Base-by-base conservation (phyloP, 2,888 invertebrate genomes). In the Rhimphoctona megacephalus region DNA sequence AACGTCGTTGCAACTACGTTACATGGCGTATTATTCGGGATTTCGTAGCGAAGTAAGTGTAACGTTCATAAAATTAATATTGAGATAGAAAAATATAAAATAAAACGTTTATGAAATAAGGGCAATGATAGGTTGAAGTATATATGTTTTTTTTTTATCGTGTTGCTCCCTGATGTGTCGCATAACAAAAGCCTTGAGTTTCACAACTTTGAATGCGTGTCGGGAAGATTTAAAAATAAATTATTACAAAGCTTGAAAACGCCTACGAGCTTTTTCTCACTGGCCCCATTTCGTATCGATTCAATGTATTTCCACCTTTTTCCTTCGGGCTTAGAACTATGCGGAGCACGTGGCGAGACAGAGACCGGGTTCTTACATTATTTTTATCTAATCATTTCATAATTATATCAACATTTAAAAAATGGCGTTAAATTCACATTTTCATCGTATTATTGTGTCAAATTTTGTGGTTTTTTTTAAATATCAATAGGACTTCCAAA, bases 311-410 rank as follows among this genome's bases (percentile, higher is more conserved):
- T 70, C 66, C 66, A 22, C 78, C 11, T 73, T 54, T 25, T 61
- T 30, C 70, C 67, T 69, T 57, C 76, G 70, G 25, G 36, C 36
- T 57, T 61, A 43, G 19, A 77, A 87, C 33, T 61, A 92, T 92
- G 92, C 86, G 89, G 82, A 90, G 88, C 87, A 91, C 91, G 73
- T 92, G 91, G 92, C 89, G 91, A 64, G 91, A 92, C 86, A 90
- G 90, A 82, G 92, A 91, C 86, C 88, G 91, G 89, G 91, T 92
- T 25, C 43, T 79, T 46, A 81, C 61, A 33, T 74, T 36, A 72
- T 70, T 49, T 54, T 64, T 52, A 30, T 4, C 22, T 64, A 43
- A 33, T 36, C 19, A 39, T 30, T 54, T 39, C 69, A 30, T 43
- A 33, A 39, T 79, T 54, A 14, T 69, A 61, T 49, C 11, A 30